phyloP scores from a whole-genome alignment of 2,797 vertebrate species.

The Sebastes hopkinsi region DNA sequence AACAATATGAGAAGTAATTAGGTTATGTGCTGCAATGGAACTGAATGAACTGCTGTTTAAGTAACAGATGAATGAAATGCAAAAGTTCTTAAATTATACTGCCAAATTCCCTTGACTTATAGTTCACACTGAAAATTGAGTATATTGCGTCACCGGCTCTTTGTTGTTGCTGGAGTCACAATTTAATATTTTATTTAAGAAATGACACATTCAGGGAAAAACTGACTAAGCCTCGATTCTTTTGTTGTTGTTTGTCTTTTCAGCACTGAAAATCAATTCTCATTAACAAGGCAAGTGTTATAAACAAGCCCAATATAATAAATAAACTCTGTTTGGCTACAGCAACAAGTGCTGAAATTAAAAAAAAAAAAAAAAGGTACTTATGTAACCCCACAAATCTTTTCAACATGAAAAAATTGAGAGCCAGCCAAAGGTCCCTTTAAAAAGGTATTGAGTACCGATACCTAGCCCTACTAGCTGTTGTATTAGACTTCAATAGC shows the following conservation, averaged over 20 bases:
- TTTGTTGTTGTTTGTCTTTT: not conserved
- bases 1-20: not conserved
- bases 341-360: not conserved
- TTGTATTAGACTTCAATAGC: not conserved
- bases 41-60: not conserved
- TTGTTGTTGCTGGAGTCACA: not conserved
- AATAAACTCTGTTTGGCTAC: not conserved
- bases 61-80: not conserved
- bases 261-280: constrained; percentile 3
- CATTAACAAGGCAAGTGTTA: not conserved
- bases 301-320: not conserved
- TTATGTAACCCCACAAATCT: not conserved
- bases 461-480: not conserved
- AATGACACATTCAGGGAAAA: not conserved
- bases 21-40: not conserved
- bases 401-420: constrained; percentile 1
- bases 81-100: not conserved
- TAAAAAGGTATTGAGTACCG: not conserved
- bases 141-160: not conserved
- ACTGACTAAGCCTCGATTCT: not conserved
- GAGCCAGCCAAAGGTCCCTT: not conserved
- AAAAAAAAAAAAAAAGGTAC: not conserved
- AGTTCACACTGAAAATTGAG: not conserved
- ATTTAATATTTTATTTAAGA: not conserved
- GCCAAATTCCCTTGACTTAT: not conserved